Percentiles rank a stretch among this genome's conserved stretches.
Conservation (phyloP, 2,797 vertebrate genomes). For the Cyprinella venusta region DNA sequence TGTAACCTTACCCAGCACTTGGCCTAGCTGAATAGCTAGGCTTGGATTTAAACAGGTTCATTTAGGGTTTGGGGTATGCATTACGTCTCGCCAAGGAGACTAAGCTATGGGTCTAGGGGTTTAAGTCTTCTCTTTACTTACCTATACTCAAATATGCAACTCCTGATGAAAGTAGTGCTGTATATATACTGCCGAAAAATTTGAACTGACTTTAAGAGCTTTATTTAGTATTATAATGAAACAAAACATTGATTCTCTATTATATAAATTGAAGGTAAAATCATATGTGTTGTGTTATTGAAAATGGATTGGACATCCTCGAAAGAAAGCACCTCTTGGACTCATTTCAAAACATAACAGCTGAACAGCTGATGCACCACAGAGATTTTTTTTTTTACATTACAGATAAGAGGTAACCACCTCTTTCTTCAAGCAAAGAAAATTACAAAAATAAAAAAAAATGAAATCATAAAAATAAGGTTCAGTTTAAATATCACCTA, state of each 20-base stretch:
- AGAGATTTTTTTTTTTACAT: background rate
- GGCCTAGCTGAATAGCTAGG: conserved; percentile 42
- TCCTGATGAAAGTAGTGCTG: background rate
- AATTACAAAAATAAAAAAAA: background rate
- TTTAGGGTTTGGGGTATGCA: conserved; percentile 53
- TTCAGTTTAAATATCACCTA: background rate
- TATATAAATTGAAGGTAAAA: background rate
- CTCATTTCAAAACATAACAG: background rate
- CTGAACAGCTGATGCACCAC: background rate
- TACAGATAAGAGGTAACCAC: conserved; percentile 2
- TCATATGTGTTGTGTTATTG: background rate
- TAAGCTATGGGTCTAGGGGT: background rate
- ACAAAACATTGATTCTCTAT: background rate
- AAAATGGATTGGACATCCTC: background rate
- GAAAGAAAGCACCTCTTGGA: background rate
- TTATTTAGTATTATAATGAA: background rate
- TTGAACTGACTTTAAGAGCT: background rate
- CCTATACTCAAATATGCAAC: background rate
- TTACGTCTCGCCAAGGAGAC: conserved; percentile 26
- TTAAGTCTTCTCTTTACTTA: background rate
- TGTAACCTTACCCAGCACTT: conserved; percentile 51
- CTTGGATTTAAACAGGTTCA: conserved; percentile 56
- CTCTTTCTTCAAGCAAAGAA: background rate
- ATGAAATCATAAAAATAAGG: background rate
- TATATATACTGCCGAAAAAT: background rate